phyloP scores from a whole-genome alignment of 2,797 vertebrate genomes.

The Psittacula echo region DNA sequence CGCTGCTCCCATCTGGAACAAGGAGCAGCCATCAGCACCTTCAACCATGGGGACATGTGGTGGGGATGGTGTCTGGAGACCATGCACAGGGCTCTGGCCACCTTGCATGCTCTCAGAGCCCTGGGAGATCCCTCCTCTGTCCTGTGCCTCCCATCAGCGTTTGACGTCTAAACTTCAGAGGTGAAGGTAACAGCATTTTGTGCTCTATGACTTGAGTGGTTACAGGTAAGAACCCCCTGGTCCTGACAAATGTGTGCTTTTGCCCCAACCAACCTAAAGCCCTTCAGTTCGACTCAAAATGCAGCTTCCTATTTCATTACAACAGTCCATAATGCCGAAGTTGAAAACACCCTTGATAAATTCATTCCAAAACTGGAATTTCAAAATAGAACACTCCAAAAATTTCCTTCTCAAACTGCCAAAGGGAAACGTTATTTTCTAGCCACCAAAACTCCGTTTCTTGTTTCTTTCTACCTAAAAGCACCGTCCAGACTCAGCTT shows the following conservation, averaged over 20 bases:
- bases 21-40: neutral
- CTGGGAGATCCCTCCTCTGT: neutral
- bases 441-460: neutral
- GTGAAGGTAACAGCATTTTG: fast-evolving
- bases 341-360: neutral
- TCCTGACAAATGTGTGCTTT: neutral
- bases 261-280: neutral
- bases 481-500: neutral
- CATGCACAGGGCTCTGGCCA: fast-evolving
- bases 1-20: fast-evolving
- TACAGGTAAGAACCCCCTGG: neutral
- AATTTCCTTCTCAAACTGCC: neutral
- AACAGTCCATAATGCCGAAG: neutral
- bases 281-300: neutral
- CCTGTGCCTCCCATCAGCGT: fast-evolving
- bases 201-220: fast-evolving
- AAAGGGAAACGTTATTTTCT: neutral
- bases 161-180: neutral
- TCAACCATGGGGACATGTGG: fast-evolving
- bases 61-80: neutral
- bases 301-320: no score
- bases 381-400: neutral
- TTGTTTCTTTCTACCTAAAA: neutral
- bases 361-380: neutral
- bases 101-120: neutral